These are phyloP conservation scores for Tamias sibiricus DNA, from an alignment of 2,113 vertebrate genomes.

Conservation along the genomic window DNA sequence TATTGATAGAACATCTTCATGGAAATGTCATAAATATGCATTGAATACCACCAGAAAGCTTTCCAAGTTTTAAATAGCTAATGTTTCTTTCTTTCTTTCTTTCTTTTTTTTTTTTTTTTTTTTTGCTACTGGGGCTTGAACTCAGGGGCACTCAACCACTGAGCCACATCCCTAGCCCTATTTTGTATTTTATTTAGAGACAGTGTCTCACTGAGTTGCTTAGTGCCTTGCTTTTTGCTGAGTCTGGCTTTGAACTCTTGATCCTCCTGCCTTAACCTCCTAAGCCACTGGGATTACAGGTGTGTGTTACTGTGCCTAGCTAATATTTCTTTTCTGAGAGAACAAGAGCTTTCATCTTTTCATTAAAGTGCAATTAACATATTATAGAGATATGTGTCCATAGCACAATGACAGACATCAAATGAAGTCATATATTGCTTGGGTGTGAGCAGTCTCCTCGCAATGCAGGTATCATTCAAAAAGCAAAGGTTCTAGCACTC, in stretches of 20 bases:
- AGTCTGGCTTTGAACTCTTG: too few species aligned
- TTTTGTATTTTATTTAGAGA: too few species aligned
- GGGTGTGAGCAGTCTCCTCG: not conserved
- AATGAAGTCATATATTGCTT: not conserved
- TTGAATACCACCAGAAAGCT: slow-evolving; percentile 57
- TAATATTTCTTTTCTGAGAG: not conserved
- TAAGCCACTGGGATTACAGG: too few species aligned
- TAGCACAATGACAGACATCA: not conserved
- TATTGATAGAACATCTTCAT: slow-evolving; percentile 61
- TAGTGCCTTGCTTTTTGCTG: too few species aligned
- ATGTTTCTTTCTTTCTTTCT: not conserved
- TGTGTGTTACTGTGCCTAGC: too few species aligned
- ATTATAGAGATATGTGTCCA: not conserved
- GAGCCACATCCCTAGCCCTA: too few species aligned
- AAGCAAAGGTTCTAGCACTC: not conserved
- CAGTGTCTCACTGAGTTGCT: too few species aligned
- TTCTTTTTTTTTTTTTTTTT: too few species aligned
- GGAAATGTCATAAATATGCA: slow-evolving; percentile 63
- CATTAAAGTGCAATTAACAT: slow-evolving; percentile 5
- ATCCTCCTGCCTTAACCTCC: too few species aligned
- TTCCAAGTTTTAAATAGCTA: slow-evolving; percentile 50
- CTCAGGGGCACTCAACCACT: too few species aligned
- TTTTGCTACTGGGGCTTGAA: too few species aligned
- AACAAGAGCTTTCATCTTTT: slow-evolving; percentile 22
- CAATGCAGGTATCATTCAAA: not conserved